Percentiles rank a stretch among this genome's conserved stretches.
Evolutionary conservation across 2,113 vertebrate species (phyloP).

Genomic region (Trachemys scripta): DNA sequence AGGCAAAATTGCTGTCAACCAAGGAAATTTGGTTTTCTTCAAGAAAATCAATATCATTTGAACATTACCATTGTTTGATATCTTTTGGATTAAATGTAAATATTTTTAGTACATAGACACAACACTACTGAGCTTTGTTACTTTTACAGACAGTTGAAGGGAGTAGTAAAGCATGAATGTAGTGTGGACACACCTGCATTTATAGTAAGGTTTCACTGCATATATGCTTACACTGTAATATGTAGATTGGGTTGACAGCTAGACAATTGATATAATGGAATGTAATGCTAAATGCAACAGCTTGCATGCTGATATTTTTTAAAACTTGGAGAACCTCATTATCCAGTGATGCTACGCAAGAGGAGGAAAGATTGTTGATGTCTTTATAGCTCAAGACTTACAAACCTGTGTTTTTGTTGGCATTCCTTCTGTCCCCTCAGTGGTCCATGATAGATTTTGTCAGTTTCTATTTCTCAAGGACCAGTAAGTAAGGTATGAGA

Average conservation of each 20-base stretch:
- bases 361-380: not conserved
- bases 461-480: conserved; percentile 37
- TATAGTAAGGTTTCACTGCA: not conserved
- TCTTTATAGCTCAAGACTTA: not conserved
- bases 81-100: not conserved
- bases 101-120: not conserved
- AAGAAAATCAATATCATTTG: not conserved
- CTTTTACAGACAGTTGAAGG: not conserved
- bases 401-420: conserved; percentile 19
- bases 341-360: not conserved
- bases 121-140: not conserved
- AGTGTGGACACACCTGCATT: not conserved
- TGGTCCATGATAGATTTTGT: conserved; percentile 20
- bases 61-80: not conserved
- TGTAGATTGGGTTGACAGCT: not conserved
- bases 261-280: not conserved
- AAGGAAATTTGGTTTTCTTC: not conserved
- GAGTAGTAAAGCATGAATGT: not conserved
- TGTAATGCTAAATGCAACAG: not conserved
- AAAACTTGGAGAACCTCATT: not conserved
- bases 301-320: not conserved
- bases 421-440: conserved; percentile 17
- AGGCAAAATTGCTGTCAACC: not conserved
- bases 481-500: not conserved
- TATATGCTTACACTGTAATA: not conserved